Percentiles rank a stretch among this genome's conserved stretches.
These are phyloP conservation scores for Tenthredo scrophulariae DNA, from an alignment of 2,888 invertebrate genomes.

Conservation along the genomic window DNA sequence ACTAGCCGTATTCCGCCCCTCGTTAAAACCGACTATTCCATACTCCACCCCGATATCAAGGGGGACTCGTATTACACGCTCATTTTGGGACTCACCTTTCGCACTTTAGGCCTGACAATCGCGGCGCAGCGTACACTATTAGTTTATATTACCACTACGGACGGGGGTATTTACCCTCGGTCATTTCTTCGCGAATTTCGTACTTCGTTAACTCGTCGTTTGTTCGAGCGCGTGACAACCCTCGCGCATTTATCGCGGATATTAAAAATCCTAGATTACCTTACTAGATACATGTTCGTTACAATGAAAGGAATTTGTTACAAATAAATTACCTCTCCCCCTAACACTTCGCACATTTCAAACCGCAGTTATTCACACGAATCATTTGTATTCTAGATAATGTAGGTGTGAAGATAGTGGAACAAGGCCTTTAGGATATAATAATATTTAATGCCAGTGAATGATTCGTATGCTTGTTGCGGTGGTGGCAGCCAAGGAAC, in stretches of 20 bases:
- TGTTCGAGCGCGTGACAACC: neutral
- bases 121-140: neutral
- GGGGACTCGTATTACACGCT: neutral
- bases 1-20: neutral
- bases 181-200: neutral
- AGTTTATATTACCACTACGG: neutral
- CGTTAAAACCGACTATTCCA: neutral
- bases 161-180: neutral
- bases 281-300: no score
- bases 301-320: no score
- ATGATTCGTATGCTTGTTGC: slow-evolving; percentile 74
- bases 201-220: neutral
- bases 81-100: neutral
- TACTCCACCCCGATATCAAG: neutral
- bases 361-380: neutral
- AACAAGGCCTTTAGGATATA: slow-evolving; percentile 76
- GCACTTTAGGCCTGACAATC: neutral
- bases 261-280: neutral
- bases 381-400: slow-evolving; percentile 74
- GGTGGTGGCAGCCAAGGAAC: slow-evolving; percentile 72
- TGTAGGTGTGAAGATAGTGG: slow-evolving; percentile 75
- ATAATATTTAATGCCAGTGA: slow-evolving; percentile 76
- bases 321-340: no score
- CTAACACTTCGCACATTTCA: no score
- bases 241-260: neutral